A percentile compares a stretch with the other conserved stretches of the same genome.
phyloP scores from a whole-genome alignment of 1,140 invertebrate genomes.

The Drosophila tristis region DNA sequence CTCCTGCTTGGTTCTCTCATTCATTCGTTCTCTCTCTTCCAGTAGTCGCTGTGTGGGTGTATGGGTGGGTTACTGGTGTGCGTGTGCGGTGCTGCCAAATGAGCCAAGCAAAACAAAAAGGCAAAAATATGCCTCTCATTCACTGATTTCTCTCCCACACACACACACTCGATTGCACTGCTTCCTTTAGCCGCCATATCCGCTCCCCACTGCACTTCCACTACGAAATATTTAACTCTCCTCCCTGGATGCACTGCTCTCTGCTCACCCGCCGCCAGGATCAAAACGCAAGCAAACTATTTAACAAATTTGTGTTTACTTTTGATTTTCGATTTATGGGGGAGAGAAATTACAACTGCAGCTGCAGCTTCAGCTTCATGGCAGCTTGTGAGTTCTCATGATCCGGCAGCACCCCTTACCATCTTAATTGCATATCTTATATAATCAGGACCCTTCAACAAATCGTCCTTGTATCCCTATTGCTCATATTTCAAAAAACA shows the following conservation, averaged over 20 bases:
- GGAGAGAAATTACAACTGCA: conserved; percentile 2
- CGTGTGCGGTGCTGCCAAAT: conserved; percentile 57
- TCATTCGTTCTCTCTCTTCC: conserved; percentile 9
- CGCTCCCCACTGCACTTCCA: too few species aligned
- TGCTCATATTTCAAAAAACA: conserved; percentile 51
- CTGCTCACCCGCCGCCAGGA: too few species aligned
- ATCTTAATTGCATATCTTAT: conserved; percentile 26
- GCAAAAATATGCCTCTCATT: conserved; percentile 65
- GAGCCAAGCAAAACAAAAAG: conserved; percentile 79
- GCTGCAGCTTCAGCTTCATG: conserved; percentile 19
- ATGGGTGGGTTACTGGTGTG: conserved; percentile 7
- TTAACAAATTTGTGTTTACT: conserved; percentile 22
- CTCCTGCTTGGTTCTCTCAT: conserved; percentile 8
- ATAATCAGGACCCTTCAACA: conserved; percentile 24
- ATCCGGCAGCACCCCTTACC: conserved; percentile 17
- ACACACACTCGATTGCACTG: conserved; percentile 9
- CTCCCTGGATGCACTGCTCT: conserved; percentile 21
- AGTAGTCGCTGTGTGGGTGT: conserved; percentile 24
- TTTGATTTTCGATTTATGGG: conserved; percentile 7
- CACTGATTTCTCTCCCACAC: conserved; percentile 32
- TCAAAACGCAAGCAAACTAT: too few species aligned
- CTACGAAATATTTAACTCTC: too few species aligned
- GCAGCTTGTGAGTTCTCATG: conserved; percentile 34
- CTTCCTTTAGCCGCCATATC: too few species aligned
- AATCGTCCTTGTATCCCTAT: conserved; percentile 38